Conservation (phyloP, 2,888 invertebrate genomes). For the Phalangium opilio region DNA sequence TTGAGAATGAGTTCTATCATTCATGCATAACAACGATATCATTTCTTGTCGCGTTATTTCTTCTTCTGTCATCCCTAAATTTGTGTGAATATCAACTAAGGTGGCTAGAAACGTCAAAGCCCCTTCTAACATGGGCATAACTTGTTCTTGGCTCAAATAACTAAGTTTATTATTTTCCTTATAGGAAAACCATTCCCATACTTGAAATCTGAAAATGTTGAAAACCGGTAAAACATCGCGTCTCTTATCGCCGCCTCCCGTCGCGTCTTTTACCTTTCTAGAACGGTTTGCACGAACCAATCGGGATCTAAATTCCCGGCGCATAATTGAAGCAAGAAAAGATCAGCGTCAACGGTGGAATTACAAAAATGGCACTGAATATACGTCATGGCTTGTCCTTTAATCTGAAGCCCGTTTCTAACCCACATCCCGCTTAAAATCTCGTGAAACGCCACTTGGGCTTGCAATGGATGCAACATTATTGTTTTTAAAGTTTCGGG, state of each 20-base stretch:
- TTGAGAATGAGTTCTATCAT: slow-evolving; percentile 90
- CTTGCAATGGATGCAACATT: slow-evolving; percentile 78
- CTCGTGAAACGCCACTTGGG: slow-evolving; percentile 83
- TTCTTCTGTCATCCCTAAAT: slow-evolving; percentile 49
- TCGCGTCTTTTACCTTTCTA: slow-evolving; percentile 77
- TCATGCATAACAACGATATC: slow-evolving; percentile 78
- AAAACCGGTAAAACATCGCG: too few relatives aligned
- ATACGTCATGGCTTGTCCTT: slow-evolving; percentile 98
- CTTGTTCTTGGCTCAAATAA: slow-evolving; percentile 56
- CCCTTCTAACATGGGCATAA: slow-evolving; percentile 79
- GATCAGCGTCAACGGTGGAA: slow-evolving; percentile 94
- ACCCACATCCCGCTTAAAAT: slow-evolving; percentile 90
- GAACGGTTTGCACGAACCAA: slow-evolving; percentile 61
- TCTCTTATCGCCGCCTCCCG: too few relatives aligned
- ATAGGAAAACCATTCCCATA: slow-evolving; percentile 53
- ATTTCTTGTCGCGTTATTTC: slow-evolving; percentile 70
- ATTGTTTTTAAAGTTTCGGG: slow-evolving; percentile 56
- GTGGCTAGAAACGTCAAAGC: slow-evolving; percentile 79
- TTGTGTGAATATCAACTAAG: slow-evolving; percentile 70
- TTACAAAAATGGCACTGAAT: slow-evolving; percentile 98
- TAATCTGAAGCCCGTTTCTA: slow-evolving; percentile 89
- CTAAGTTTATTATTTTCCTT: slow-evolving; percentile 32
- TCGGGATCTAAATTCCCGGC: slow-evolving; percentile 73
- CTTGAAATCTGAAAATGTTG: slow-evolving; percentile 51
- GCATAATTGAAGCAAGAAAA: slow-evolving; percentile 86